These are phyloP conservation scores for Archegozetes longisetosus DNA, from an alignment of 1,140 invertebrate species.

Conservation along the genomic window DNA sequence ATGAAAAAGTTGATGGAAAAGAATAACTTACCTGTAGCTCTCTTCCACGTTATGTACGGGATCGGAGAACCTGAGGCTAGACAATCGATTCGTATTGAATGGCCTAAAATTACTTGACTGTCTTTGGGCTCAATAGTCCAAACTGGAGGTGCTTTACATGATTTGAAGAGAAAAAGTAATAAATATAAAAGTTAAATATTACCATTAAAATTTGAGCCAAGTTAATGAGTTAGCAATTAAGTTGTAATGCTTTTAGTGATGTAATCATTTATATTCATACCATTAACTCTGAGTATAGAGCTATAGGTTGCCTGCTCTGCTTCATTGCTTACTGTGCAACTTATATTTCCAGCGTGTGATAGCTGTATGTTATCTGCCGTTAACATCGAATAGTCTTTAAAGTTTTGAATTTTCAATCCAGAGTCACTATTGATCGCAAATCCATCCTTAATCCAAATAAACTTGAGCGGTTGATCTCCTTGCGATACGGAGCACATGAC, in stretches of 20 bases:
- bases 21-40: conserved; percentile 18
- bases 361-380: conserved; percentile 6
- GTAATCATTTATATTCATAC: conserved; percentile 14
- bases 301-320: conserved; percentile 21
- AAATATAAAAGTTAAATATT: background rate
- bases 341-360: conserved; percentile 23
- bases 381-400: conserved; percentile 10
- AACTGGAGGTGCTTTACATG: conserved; percentile 35
- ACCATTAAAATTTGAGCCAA: too few relatives aligned
- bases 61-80: conserved; percentile 55
- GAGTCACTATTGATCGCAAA: conserved; percentile 6
- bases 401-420: conserved; percentile 2
- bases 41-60: conserved; percentile 48
- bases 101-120: conserved; percentile 51
- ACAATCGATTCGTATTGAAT: conserved; percentile 52
- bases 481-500: conserved; percentile 32
- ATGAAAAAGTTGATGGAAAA: background rate
- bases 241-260: background rate
- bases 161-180: background rate
- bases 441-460: conserved; percentile 23
- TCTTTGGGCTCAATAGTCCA: conserved; percentile 66
- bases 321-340: conserved; percentile 22
- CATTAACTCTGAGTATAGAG: conserved; percentile 20
- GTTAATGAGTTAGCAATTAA: too few relatives aligned
- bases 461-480: conserved; percentile 23